A percentile compares a stretch with the other conserved stretches of the same genome.
These are phyloP conservation scores for Zygogramma bicolorata DNA, from an alignment of 2,888 invertebrate species.

Conservation along the genomic window DNA sequence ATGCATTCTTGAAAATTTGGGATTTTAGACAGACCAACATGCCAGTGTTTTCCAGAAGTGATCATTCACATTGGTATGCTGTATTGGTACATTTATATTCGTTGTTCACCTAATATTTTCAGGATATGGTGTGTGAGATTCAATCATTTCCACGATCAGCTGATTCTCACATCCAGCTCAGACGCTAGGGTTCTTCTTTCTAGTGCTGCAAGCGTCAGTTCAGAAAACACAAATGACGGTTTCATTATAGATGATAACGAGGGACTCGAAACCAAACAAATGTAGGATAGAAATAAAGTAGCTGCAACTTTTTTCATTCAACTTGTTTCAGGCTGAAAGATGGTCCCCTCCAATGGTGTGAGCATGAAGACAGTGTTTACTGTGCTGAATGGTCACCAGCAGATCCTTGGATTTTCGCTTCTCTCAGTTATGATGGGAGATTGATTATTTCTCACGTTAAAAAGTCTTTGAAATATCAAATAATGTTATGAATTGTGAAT, in stretches of 20 bases:
- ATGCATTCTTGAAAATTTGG: conserved; percentile 96
- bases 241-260: conserved; percentile 66
- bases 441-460: conserved; percentile 94
- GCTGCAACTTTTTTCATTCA: neutral
- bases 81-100: neutral
- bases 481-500: conserved; percentile 74
- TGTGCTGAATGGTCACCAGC: conserved; percentile 97
- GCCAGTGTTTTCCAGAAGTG: conserved; percentile 83
- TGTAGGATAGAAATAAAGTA: conserved; percentile 59
- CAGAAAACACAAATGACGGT: conserved; percentile 76
- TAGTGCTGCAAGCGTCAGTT: conserved; percentile 88
- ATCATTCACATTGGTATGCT: conserved; percentile 87
- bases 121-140: conserved; percentile 95
- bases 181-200: conserved; percentile 93
- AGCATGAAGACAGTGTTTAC: conserved; percentile 98
- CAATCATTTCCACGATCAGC: conserved; percentile 97
- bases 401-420: conserved; percentile 99
- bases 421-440: conserved; percentile 96
- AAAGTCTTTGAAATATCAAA: conserved; percentile 93
- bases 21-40: conserved; percentile 87
- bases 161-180: conserved; percentile 93
- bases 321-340: conserved; percentile 75
- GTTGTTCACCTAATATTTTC: conserved; percentile 41
- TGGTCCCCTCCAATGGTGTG: conserved; percentile 91
- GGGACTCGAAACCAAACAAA: conserved; percentile 68